Conservation (phyloP, 37 sponge, comb jelly and placozoan genomes). For the Theonella swinhoei region DNA sequence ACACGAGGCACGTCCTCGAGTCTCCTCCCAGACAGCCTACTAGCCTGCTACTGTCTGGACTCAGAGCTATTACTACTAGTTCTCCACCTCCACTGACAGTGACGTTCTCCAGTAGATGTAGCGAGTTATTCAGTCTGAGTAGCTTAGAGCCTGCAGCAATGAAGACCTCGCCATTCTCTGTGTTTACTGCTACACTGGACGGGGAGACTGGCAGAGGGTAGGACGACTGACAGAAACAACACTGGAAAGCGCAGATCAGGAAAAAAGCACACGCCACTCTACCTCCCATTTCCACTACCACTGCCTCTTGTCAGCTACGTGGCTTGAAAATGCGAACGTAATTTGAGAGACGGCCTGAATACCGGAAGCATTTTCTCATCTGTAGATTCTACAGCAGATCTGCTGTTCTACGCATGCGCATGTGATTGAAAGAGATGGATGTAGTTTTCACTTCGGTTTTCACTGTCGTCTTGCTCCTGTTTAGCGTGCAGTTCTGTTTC, state of each 20-base stretch:
- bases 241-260: not conserved
- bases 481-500: not conserved
- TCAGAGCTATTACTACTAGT: constrained; percentile 10
- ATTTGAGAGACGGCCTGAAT: no score
- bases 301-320: no score
- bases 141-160: constrained; percentile 30
- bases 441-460: no score
- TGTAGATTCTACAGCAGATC: no score
- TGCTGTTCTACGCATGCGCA: no score
- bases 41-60: constrained; percentile 12
- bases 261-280: not conserved
- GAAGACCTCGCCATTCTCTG: constrained; percentile 14
- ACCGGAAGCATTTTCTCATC: no score
- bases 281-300: not conserved
- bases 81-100: not conserved
- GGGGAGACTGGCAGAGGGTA: not conserved
- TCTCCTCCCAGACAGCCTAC: constrained; percentile 14
- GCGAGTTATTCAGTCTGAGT: constrained; percentile 8
- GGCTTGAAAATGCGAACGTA: no score
- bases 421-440: no score
- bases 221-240: not conserved
- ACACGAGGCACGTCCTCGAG: constrained; percentile 30
- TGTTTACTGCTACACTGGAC: not conserved
- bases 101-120: constrained; percentile 8
- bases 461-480: no score